Evolutionary conservation across 2,888 invertebrate genomes (phyloP), one percentile per base, ranked within the genome.

Genomic region (Tetheella fluctuosa): DNA sequence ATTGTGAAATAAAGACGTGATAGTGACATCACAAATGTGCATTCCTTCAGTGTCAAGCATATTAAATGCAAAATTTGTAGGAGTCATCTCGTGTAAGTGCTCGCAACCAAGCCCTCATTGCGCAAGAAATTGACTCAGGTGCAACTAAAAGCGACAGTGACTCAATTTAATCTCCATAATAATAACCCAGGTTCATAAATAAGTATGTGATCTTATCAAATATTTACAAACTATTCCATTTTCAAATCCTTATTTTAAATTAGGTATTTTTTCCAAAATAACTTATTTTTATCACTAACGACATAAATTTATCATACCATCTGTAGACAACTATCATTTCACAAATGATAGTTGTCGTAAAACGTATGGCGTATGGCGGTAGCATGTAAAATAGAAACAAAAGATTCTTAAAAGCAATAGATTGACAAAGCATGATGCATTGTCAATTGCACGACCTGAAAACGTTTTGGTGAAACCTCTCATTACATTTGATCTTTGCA

Each of bases 401-500:
- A 79, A 79, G 67, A 75, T 83, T 84, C 79, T 73, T 76, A 81
- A 80, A 77, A 81, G 68, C 69, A 75, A 71, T 61, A 73, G 71
- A 82, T 83, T 84, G 83, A 85, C 84, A 86, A 84, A 84, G 71
- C 75, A 77, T 79, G 71, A 79, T 72, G 71, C n/a, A n/a, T n/a
- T n/a, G n/a, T n/a, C n/a, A n/a, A 68, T 84, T 77, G 73, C 74
- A 76, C 64, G 77, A 81, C 71, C 75, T 74, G 69, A 76, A 78
- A 83, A 77, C 77, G 80, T 76, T 85, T 84, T 77, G 65, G 72
- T 67, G 69, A 73, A 84, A 81, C 83, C 74, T 76, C 77, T 79
- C 68, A 88, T 89, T 87, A 86, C 60, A 85, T 85, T 84, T 87
- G 86, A 80, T 85, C 77, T 88, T 88, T 87, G 63, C 72, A 57